These are phyloP conservation scores for Orthosia incerta DNA, from an alignment of 2,888 invertebrate species.

Conservation along the genomic window DNA sequence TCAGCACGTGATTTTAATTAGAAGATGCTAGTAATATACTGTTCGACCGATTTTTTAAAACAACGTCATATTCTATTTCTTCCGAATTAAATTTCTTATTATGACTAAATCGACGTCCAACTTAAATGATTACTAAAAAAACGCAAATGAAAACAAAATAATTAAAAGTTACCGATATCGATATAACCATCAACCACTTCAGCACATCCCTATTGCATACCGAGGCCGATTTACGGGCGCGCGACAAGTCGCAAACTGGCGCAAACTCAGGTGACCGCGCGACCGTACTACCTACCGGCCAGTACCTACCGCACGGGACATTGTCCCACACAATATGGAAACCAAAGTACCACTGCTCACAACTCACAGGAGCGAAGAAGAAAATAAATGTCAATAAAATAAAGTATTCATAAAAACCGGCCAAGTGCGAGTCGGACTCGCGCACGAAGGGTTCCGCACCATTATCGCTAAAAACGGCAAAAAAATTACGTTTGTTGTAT, in stretches of 20 bases:
- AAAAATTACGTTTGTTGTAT: too few species aligned
- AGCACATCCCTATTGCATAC: constrained; percentile 55
- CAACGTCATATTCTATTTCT: too few species aligned
- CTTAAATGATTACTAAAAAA: background rate
- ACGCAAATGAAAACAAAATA: background rate
- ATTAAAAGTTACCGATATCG: constrained; percentile 32
- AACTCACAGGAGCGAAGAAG: background rate
- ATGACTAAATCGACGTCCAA: too few species aligned
- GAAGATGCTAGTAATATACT: too few species aligned
- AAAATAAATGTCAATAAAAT: too few species aligned
- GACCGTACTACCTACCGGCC: constrained; percentile 51
- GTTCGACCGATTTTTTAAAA: too few species aligned
- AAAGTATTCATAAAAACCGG: too few species aligned
- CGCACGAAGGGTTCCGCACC: too few species aligned
- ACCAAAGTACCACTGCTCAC: constrained; percentile 19
- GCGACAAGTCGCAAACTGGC: constrained; percentile 69
- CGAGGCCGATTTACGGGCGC: constrained; percentile 64
- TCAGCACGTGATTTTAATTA: too few species aligned
- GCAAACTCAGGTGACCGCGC: constrained; percentile 67
- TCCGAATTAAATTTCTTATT: too few species aligned
- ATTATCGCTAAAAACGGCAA: too few species aligned
- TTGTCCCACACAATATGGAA: background rate
- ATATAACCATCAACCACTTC: background rate
- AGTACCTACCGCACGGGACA: constrained; percentile 59
- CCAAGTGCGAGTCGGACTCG: too few species aligned